phyloP scores from a whole-genome alignment of 2,888 invertebrate species.

The Xanthostigma xanthostigma region DNA sequence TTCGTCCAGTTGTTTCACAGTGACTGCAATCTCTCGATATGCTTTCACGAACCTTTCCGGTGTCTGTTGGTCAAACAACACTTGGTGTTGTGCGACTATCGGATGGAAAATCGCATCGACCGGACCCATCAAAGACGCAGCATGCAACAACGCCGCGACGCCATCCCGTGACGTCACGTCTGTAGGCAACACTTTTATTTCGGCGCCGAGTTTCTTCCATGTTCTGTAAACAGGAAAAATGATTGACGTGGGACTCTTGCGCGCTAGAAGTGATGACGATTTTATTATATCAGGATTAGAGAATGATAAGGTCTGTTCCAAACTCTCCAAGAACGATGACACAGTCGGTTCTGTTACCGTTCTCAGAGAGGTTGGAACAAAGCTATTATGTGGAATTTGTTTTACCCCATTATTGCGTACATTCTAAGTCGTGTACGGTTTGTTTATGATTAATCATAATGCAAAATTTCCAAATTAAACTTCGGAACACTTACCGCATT shows the following conservation, averaged over 20 bases:
- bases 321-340: too few relatives aligned
- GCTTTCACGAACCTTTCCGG: conserved; percentile 50
- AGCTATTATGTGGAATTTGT: too few relatives aligned
- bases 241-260: too few relatives aligned
- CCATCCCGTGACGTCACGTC: conserved; percentile 58
- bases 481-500: conserved; percentile 33
- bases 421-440: too few relatives aligned
- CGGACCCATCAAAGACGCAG: conserved; percentile 46
- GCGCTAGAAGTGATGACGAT: too few relatives aligned
- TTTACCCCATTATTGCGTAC: too few relatives aligned
- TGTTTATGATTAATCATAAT: not conserved
- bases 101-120: conserved; percentile 81
- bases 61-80: conserved; percentile 62
- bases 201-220: conserved; percentile 57
- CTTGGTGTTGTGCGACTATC: conserved; percentile 66
- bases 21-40: conserved; percentile 64
- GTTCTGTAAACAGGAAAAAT: conserved; percentile 26
- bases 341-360: too few relatives aligned
- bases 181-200: conserved; percentile 49
- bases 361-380: too few relatives aligned
- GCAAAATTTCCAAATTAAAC: too few relatives aligned
- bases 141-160: conserved; percentile 49
- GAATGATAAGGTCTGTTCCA: too few relatives aligned
- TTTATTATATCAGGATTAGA: too few relatives aligned
- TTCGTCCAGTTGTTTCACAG: conserved; percentile 62